phyloP scores from a whole-genome alignment of 2,113 vertebrate genomes.

The Lichenostomus cassidix region DNA sequence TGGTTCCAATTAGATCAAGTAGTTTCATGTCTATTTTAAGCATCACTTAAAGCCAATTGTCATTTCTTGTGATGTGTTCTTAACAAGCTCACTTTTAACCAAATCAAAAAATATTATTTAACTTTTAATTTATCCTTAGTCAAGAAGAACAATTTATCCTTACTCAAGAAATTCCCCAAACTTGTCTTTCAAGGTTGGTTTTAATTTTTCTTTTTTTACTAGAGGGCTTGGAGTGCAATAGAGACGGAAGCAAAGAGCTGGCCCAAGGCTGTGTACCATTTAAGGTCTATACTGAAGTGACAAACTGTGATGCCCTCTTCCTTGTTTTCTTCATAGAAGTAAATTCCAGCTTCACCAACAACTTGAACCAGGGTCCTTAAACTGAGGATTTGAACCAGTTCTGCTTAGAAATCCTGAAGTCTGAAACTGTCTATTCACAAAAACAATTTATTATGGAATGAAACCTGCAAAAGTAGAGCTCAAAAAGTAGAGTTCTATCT shows the following conservation, averaged over 20 bases:
- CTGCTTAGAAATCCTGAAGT: not conserved
- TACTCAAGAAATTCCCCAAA: not conserved
- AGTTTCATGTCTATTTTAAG: not conserved
- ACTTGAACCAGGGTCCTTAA: not conserved
- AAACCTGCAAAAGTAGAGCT: not conserved
- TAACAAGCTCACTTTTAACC: not conserved
- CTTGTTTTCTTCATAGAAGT: not conserved
- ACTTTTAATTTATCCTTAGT: not conserved
- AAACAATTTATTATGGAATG: not conserved
- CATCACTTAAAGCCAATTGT: not conserved
- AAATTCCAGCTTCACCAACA: not conserved
- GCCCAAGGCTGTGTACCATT: not conserved
- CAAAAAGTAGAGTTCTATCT: not conserved
- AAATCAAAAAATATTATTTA: not conserved
- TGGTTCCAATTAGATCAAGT: not conserved
- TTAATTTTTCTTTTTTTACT: not conserved
- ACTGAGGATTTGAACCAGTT: not conserved
- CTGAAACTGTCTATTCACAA: not conserved
- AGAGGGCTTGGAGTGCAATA: not conserved
- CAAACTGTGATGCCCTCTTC: not conserved
- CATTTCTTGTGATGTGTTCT: not conserved
- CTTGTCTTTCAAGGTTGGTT: not conserved
- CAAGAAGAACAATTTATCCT: not conserved
- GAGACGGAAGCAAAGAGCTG: not conserved
- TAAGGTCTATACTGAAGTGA: not conserved